phyloP scores from a whole-genome alignment of 1,140 invertebrate species.

The Yoshiicerus persimilis region DNA sequence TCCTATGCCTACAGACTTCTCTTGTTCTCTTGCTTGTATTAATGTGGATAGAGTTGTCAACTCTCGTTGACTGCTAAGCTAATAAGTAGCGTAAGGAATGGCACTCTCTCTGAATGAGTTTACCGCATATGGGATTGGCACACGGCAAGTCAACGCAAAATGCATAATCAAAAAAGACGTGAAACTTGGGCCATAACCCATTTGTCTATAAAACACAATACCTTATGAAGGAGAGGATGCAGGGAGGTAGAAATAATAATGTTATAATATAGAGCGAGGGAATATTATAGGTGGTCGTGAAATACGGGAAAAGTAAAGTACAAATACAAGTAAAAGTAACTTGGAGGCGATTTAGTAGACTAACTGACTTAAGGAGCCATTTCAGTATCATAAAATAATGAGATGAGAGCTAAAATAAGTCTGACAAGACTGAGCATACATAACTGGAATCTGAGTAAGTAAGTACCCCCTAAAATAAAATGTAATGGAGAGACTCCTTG shows the following conservation, averaged over 20 bases:
- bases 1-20: background rate
- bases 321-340: background rate
- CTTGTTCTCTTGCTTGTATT: too few species aligned
- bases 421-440: background rate
- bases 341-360: background rate
- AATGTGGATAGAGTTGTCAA: background rate
- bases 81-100: background rate
- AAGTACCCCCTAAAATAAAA: slow-evolving; percentile 37
- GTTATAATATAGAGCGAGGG: background rate
- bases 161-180: background rate
- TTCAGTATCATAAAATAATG: slow-evolving; percentile 43
- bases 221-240: background rate
- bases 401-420: slow-evolving; percentile 42
- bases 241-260: background rate
- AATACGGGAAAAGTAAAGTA: background rate
- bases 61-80: too few species aligned
- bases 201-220: background rate
- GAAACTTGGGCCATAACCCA: background rate
- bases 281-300: background rate
- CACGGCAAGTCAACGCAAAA: background rate
- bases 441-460: background rate
- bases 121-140: background rate
- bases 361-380: background rate
- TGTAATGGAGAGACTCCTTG: slow-evolving; percentile 25
- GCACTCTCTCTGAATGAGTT: background rate